Evolutionary conservation across 2,888 invertebrate species (phyloP).

Genomic region (Sinotaia quadrata): DNA sequence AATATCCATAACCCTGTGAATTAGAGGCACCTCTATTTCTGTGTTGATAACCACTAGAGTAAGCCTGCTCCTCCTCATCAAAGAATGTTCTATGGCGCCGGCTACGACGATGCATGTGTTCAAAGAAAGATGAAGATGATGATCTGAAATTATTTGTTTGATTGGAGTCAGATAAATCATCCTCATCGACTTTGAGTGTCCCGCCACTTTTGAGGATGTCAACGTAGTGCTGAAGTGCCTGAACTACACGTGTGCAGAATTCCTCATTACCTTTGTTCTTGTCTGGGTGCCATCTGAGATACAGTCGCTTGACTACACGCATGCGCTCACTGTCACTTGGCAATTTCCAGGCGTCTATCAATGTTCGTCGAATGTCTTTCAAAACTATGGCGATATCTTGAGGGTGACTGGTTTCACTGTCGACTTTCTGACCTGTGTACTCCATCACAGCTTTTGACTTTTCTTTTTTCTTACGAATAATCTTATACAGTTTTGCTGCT

Average conservation of each 20-base stretch:
- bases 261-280: constrained; percentile 42
- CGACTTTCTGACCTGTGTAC: neutral
- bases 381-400: constrained; percentile 28
- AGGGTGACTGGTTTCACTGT: neutral
- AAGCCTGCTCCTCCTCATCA: neutral
- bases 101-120: neutral
- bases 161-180: constrained; percentile 4
- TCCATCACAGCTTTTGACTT: neutral
- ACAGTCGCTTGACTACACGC: constrained; percentile 42
- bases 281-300: constrained; percentile 52
- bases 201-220: constrained; percentile 35
- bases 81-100: neutral
- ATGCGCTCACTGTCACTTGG: constrained; percentile 31
- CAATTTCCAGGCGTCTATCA: constrained; percentile 40
- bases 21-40: too few species aligned
- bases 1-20: neutral
- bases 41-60: neutral
- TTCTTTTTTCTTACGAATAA: constrained; percentile 12
- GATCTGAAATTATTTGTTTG: neutral
- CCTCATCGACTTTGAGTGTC: constrained; percentile 29
- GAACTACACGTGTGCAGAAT: constrained; percentile 43
- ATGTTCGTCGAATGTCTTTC: constrained; percentile 34
- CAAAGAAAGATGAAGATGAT: constrained; percentile 9
- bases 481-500: constrained; percentile 33
- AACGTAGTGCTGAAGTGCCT: constrained; percentile 41